Conservation (phyloP, 2,888 invertebrate genomes). For the Rhodophaea formosa region DNA sequence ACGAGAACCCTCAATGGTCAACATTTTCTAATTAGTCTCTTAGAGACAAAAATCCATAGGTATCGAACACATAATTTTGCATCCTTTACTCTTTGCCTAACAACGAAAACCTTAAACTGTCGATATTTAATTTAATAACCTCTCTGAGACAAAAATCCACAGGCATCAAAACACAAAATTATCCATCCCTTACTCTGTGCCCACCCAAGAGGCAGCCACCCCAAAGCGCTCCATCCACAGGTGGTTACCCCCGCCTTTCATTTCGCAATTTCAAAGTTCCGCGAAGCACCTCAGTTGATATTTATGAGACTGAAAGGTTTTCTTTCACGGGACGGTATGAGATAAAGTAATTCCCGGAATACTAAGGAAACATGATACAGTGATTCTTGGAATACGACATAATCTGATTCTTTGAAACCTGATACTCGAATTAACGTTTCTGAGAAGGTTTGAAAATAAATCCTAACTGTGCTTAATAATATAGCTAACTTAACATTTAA, state of each 20-base stretch:
- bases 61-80: no score
- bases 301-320: neutral
- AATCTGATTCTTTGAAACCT: neutral
- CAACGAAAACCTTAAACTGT: no score
- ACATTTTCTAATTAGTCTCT: no score
- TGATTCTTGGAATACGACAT: neutral
- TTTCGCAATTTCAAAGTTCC: neutral
- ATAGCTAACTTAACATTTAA: no score
- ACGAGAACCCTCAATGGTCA: no score
- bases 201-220: neutral
- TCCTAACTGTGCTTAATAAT: no score
- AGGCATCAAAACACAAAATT: neutral
- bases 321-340: neutral
- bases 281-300: neutral
- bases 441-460: no score
- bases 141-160: neutral
- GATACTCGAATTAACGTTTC: no score
- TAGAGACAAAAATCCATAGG: no score
- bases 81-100: no score
- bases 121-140: neutral
- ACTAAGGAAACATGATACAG: no score
- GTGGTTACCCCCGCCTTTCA: constrained; percentile 43
- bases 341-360: neutral
- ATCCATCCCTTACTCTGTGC: neutral
- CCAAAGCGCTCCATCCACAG: constrained; percentile 40